Evolutionary conservation across 2,797 vertebrate genomes (phyloP), one percentile per base, ranked within the genome.

Genomic region (Apodemus agrarius): DNA sequence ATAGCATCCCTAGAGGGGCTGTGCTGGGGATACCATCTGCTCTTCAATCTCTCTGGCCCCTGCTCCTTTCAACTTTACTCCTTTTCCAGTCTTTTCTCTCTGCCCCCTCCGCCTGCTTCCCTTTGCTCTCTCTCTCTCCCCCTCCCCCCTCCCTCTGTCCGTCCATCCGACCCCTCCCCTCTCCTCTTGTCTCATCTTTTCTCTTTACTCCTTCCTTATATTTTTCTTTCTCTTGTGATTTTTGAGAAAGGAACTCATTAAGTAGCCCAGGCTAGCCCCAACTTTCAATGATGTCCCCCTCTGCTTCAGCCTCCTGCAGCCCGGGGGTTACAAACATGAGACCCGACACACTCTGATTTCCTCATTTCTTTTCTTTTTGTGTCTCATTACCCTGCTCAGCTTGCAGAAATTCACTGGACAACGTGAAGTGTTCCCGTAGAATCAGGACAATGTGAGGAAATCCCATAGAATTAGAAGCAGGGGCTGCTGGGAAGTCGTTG

Each of bases 1-100:
- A 87, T 79, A 92, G 75, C 79, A 80, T 83, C 84, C 92, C 79
- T 59, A 34, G 61, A 93, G 81, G 67, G 37, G 34, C n/a, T 89
- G 67, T 69, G 16, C 79, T 84, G 37, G 57, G 84, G 88, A 95
- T 29, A 46, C 3, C 49, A 61, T 65, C 63, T 88, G 6, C 31
- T 46, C 92, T 95, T 49, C 40, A 19, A 17, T 67, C 67, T 79
- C 43, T 82, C 74, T 46, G 11, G 16, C 24, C 31, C 19, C 34
- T 19, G 24, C 79, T 59, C 40, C 0, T 14, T 74, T 69, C 52
- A 22, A n/a, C 59, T 86, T 57, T 19, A 1, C 11, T 74, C 49
- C 31, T 52, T 24, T n/a, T 49, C 65, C 29, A 16, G 6, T 82
- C 85, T 61, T 93, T 91, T 79, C 43, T 61, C 31, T 93, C 85